Evolutionary conservation across 2,888 invertebrate species (phyloP).

Genomic region (Agonopterix alstromeriana): DNA sequence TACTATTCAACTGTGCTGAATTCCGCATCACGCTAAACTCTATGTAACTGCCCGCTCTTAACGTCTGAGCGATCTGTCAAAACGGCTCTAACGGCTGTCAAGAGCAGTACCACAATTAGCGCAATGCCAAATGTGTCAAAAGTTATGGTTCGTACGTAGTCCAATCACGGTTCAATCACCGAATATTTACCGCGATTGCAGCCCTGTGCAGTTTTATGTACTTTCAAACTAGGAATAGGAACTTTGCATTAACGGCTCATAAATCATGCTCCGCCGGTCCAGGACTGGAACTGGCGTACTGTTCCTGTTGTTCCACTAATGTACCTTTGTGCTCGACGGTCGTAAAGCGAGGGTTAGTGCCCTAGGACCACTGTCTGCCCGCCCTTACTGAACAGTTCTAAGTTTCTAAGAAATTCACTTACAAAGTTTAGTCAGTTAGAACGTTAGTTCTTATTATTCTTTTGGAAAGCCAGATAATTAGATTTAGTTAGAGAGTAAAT

Average conservation of each 20-base stretch:
- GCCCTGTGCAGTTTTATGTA: constrained; percentile 17
- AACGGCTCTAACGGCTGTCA: no score
- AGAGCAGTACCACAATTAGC: no score
- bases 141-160: no score
- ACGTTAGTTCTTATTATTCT: not conserved
- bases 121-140: no score
- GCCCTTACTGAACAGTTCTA: constrained; percentile 23
- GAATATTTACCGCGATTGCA: no score
- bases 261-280: constrained; percentile 53
- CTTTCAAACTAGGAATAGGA: constrained; percentile 42
- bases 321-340: constrained; percentile 51
- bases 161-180: no score
- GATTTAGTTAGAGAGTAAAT: no score
- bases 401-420: constrained; percentile 25
- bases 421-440: constrained; percentile 18
- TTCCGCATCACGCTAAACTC: no score
- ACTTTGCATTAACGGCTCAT: constrained; percentile 56
- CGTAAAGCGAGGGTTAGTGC: constrained; percentile 49
- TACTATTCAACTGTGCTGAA: no score
- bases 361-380: constrained; percentile 25
- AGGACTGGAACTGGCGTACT: constrained; percentile 28
- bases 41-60: no score
- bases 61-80: no score
- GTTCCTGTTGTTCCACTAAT: constrained; percentile 59
- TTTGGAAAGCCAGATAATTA: not conserved